Percentiles rank a stretch among this genome's conserved stretches.
Evolutionary conservation across 2,113 vertebrate species (phyloP).

Genomic region (Sinocyclocheilus maitianheensis): DNA sequence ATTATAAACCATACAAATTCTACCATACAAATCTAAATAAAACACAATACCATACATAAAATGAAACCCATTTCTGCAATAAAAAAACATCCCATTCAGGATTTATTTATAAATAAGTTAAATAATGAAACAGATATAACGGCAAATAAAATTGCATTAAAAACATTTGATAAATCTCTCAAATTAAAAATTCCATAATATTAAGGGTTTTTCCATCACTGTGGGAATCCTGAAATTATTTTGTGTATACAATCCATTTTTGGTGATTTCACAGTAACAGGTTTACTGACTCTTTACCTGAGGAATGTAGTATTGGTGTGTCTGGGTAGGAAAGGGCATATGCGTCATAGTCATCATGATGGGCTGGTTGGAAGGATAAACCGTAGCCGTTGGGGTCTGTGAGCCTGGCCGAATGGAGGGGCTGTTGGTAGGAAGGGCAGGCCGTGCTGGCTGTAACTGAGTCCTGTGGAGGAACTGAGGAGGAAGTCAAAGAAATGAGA

Average conservation of each 20-base stretch:
- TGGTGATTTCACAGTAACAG: background rate
- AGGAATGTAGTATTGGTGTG: conserved; percentile 95
- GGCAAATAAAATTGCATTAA: background rate
- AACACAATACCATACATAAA: too few relatives aligned
- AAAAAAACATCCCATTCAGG: background rate
- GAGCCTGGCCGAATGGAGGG: conserved; percentile 90
- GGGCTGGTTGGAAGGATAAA: conserved; percentile 92
- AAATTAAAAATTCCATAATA: background rate
- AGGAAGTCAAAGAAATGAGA: background rate
- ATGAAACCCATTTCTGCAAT: background rate
- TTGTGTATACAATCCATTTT: too few relatives aligned
- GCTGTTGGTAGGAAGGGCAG: conserved; percentile 87
- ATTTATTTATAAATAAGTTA: background rate
- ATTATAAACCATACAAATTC: too few relatives aligned
- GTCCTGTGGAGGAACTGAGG: conserved; percentile 94
- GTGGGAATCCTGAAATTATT: background rate
- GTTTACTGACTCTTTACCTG: conserved; percentile 76
- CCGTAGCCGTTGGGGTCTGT: conserved; percentile 84
- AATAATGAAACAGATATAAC: background rate
- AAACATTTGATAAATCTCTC: background rate
- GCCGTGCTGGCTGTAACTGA: conserved; percentile 91
- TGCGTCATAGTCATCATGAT: conserved; percentile 96
- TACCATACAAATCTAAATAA: too few relatives aligned
- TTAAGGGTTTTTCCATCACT: background rate
- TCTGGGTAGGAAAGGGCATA: conserved; percentile 94